A percentile compares a stretch with the other conserved stretches of the same genome.
phyloP scores from a whole-genome alignment of 2,113 vertebrate genomes.

The Cyprinodon brontotheroides region DNA sequence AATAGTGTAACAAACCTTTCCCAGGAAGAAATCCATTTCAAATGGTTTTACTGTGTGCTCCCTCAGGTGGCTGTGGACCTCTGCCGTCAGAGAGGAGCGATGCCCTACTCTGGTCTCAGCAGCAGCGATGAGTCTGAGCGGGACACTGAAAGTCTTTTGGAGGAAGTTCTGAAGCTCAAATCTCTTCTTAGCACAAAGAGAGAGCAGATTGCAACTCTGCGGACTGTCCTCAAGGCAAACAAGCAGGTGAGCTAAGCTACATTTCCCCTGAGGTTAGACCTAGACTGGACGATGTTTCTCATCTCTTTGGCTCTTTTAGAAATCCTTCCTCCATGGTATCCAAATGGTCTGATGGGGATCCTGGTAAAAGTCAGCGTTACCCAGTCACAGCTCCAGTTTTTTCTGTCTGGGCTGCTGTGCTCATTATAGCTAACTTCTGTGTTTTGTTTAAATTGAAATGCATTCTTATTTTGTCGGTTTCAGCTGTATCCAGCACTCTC shows the following conservation, averaged over 20 bases:
- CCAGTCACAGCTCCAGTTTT: too few relatives aligned
- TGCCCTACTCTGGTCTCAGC: slow-evolving; percentile 69
- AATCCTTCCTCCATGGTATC: neutral
- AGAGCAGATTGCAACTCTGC: slow-evolving; percentile 87
- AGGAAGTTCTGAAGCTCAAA: slow-evolving; percentile 86
- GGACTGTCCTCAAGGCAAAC: slow-evolving; percentile 89
- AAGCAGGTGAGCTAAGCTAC: slow-evolving; percentile 79
- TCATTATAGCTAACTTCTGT: too few relatives aligned
- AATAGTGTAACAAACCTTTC: too few relatives aligned
- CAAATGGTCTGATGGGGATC: too few relatives aligned
- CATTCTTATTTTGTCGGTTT: too few relatives aligned
- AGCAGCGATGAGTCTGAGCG: slow-evolving; percentile 74
- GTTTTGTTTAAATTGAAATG: too few relatives aligned
- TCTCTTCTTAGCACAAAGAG: slow-evolving; percentile 87
- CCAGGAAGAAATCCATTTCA: neutral
- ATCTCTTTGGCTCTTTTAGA: neutral
- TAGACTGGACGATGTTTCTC: neutral
- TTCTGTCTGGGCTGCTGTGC: too few relatives aligned
- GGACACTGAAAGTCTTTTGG: slow-evolving; percentile 81
- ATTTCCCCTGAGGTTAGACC: neutral
- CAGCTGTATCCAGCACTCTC: too few relatives aligned
- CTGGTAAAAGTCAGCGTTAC: too few relatives aligned
- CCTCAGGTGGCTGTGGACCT: slow-evolving; percentile 80
- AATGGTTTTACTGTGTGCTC: neutral
- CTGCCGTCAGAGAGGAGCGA: slow-evolving; percentile 77